Evolutionary conservation across 2,888 invertebrate species (phyloP), one percentile per base, ranked within the genome.

Genomic region (Tetrapedia diversipes): DNA sequence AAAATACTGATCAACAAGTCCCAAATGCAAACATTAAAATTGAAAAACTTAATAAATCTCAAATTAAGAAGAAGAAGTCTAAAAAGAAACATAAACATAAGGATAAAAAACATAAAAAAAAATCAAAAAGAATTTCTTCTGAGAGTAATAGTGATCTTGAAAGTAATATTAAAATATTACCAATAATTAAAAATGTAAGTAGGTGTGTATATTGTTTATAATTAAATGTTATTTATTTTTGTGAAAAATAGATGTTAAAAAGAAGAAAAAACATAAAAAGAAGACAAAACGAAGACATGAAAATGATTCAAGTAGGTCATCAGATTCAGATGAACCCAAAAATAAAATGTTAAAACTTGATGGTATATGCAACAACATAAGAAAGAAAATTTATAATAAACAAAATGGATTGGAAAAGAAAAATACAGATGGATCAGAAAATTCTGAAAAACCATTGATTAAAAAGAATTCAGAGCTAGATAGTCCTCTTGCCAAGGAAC

Each of bases 1-100:
- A 77, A 16, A 86, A 79, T n/a, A 84, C 71, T 19, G 81, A 69
- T 27, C 81, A 85, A 70, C 68, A 85, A 72, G 59, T 85, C 32
- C 71, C 68, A 51, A 85, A 85, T 67, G 79, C 74, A 19, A 85
- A 68, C 34, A 71, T 84, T 54, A 86, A 86, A 77, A 54, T 66
- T 24, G 84, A 81, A 61, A 88, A 83, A 59, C 68, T 69, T 22
- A 83, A 79, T 34, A 86, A 81, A 49, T 73, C 59, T 10, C 65
- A 70, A 22, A 16, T 54, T 2, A 66, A 87, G 60, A 66, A 79
- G 22, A 91, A 84, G 86, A 92, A 87, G 81, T 79, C 85, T 16
- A 89, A 91, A 39, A 91, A 91, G 88, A 83, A 86, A 90, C 80
- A 86, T 86, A 86, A 95, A 86, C 94, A 94, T 79, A 94, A 95